phyloP scores from a whole-genome alignment of 2,888 invertebrate species.

The Pyrrhosoma nymphula region DNA sequence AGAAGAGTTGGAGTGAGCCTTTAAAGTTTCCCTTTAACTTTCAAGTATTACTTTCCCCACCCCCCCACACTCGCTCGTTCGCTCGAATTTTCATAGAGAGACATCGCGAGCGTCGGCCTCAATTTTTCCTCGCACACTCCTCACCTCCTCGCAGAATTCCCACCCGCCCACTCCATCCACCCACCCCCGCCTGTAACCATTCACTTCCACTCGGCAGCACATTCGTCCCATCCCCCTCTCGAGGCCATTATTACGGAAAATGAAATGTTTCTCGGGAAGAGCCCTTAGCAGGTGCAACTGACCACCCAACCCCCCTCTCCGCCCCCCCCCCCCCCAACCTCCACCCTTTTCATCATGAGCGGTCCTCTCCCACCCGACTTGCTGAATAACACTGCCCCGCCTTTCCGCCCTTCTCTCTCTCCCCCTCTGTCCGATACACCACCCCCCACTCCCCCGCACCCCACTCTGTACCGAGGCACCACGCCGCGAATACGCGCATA shows the following conservation, averaged over 20 bases:
- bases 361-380: neutral
- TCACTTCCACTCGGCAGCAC: slow-evolving; percentile 61
- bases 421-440: neutral
- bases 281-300: slow-evolving; percentile 60
- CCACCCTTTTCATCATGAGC: neutral
- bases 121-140: slow-evolving; percentile 16
- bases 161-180: neutral
- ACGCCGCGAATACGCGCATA: neutral
- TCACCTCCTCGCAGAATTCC: neutral
- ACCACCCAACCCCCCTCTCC: neutral
- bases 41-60: neutral
- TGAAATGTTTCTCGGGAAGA: slow-evolving; percentile 65
- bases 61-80: too few relatives aligned
- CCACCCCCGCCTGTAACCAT: neutral
- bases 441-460: neutral
- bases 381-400: neutral
- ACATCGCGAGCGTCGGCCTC: neutral
- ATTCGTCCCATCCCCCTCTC: slow-evolving; percentile 27
- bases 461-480: neutral
- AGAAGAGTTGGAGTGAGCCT: neutral
- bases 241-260: slow-evolving; percentile 63
- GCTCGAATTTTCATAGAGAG: slow-evolving; percentile 56
- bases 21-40: slow-evolving; percentile 51
- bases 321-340: neutral
- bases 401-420: neutral